These are phyloP conservation scores for Myotis pilosus DNA, from an alignment of 2,797 vertebrate genomes.

Conservation along the genomic window DNA sequence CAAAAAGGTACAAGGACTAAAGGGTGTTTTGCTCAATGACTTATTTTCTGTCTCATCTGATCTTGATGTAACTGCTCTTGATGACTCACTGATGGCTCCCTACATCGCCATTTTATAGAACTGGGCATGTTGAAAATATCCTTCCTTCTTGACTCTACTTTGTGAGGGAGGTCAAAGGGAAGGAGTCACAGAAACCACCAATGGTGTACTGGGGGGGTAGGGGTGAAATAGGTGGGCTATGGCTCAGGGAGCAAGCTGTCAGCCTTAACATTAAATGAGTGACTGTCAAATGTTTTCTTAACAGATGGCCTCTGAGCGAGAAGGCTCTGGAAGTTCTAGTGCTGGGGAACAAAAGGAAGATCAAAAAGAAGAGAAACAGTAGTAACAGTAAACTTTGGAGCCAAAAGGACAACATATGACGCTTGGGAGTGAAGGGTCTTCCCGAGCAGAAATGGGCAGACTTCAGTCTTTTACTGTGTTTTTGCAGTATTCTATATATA, in stretches of 20 bases:
- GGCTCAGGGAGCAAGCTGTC: not conserved
- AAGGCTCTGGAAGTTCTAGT: constrained; percentile 87
- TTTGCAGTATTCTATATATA: constrained; percentile 93
- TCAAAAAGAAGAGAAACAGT: constrained; percentile 92
- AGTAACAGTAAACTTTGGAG: constrained; percentile 73
- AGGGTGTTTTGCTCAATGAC: not conserved
- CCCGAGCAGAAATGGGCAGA: constrained; percentile 87
- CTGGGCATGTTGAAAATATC: not conserved
- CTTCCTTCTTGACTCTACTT: not conserved
- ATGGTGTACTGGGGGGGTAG: not conserved
- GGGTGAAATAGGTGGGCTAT: not conserved
- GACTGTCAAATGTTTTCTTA: constrained; percentile 56
- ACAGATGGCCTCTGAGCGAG: constrained; percentile 97
- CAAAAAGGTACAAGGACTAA: constrained; percentile 92
- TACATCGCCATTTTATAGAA: not conserved
- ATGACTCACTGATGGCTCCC: not conserved
- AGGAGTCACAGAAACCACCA: not conserved
- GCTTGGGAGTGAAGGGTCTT: constrained; percentile 83
- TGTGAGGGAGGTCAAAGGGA: not conserved
- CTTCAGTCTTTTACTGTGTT: constrained; percentile 93
- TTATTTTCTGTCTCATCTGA: not conserved
- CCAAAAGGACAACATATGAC: constrained; percentile 81
- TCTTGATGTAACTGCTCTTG: not conserved
- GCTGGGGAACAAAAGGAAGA: constrained; percentile 92
- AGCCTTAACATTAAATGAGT: not conserved